Evolutionary conservation across 2,888 invertebrate genomes (phyloP), one percentile per base, ranked within the genome.

Genomic region (Toxonevra muliebris): DNA sequence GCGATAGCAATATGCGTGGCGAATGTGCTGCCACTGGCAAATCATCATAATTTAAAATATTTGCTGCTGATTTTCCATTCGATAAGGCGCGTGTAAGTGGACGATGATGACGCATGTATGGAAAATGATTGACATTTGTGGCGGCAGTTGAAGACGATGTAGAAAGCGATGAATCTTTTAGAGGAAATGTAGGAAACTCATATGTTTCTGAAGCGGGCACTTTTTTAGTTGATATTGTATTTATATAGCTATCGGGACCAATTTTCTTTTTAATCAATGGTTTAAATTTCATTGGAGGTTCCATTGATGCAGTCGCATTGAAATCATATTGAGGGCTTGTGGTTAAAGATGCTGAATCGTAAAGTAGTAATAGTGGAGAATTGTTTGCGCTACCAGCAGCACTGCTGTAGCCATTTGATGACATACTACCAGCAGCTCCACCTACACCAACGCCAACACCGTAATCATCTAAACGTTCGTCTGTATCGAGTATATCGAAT

Each of bases 401-500:
- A 50, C 77, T 76, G n/a, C 85, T 84, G 69, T 87, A 87, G 72
- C 87, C 86, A 69, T 73, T 72, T 4, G 61, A n/a, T 8, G 60
- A 59, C 1, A 55, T 13, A 13, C 40, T 54, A 55, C 66, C 69
- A 13, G 55, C 19, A 1, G 43, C 30, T 8, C 11, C 58, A 12
- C 58, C 42, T 17, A 17, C 13, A 12, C 61, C 12, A 0, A 19
- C 61, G 10, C 41, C n/a, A 54, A 73, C 73, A 41, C 74, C 73
- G 76, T 61, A 69, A 8, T 64, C 73, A 20, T 65, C 74, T 11
- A 77, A 60, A 0, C 76, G 71, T 61, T 94, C 94, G 79, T 94
- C 94, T 12, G 91, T 93, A 78, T 94, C 94, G 70, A 94, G 91
- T 68, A 94, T 89, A 83, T 94, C 94, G 82, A 94, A 94, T 74